These are phyloP conservation scores for Brachionus rubens DNA, from an alignment of 1,140 invertebrate species.

Conservation along the genomic window DNA sequence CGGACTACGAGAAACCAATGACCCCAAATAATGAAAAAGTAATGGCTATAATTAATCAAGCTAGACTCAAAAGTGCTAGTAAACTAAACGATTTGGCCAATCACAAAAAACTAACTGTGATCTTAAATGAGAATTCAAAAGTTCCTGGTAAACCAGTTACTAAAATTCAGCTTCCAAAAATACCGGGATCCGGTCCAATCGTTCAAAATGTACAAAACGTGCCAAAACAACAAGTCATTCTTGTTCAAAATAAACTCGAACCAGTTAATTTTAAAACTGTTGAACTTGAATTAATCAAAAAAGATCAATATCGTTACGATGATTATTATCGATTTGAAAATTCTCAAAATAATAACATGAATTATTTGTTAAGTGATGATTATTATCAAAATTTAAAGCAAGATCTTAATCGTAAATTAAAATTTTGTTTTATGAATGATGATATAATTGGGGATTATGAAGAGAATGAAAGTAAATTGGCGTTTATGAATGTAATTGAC, in stretches of 20 bases:
- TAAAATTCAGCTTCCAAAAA: too few relatives aligned
- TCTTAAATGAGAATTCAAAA: slow-evolving; percentile 11
- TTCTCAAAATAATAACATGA: background rate
- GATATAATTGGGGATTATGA: background rate
- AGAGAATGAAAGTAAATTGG: background rate
- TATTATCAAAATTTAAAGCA: slow-evolving; percentile 33
- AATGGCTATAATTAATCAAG: too few relatives aligned
- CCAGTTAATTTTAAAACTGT: slow-evolving; percentile 3
- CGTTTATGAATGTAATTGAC: background rate
- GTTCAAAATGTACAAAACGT: too few relatives aligned
- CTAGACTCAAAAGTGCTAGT: background rate
- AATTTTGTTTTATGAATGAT: background rate
- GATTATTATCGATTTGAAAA: slow-evolving; percentile 28
- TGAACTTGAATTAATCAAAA: slow-evolving; percentile 24
- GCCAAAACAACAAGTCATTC: too few relatives aligned
- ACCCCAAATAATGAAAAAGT: too few relatives aligned
- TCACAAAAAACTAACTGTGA: background rate
- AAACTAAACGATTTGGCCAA: background rate
- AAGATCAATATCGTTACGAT: slow-evolving; percentile 13
- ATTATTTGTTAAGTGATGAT: slow-evolving; percentile 19
- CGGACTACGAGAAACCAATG: background rate
- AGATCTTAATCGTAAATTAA: background rate
- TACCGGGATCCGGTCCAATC: too few relatives aligned
- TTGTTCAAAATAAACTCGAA: too few relatives aligned
- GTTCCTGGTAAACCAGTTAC: background rate